Conservation (phyloP, 2,888 invertebrate species). For the Cheilosia soror region DNA sequence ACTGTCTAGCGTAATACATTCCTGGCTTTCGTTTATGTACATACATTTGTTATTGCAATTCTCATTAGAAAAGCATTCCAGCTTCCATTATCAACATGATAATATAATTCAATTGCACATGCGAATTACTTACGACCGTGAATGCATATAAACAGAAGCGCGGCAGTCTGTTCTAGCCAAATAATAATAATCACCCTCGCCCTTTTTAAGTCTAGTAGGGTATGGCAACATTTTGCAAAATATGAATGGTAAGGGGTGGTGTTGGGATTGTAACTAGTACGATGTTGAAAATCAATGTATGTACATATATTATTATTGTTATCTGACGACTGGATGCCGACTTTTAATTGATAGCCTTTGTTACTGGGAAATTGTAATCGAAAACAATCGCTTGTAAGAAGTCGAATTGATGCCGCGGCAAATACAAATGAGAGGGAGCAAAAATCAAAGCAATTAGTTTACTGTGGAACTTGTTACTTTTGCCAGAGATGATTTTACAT, state of each 20-base stretch:
- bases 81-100: conserved; percentile 28
- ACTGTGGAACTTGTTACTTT: neutral
- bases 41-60: conserved; percentile 2
- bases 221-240: neutral
- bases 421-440: neutral
- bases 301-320: conserved; percentile 7
- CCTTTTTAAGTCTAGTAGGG: neutral
- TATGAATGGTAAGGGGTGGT: neutral
- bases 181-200: neutral
- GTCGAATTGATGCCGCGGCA: neutral
- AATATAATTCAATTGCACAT: conserved; percentile 23
- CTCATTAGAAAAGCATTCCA: conserved; percentile 3
- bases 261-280: neutral
- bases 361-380: conserved; percentile 16
- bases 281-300: conserved; percentile 15
- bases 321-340: conserved; percentile 20
- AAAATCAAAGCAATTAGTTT: conserved; percentile 19
- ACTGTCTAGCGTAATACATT: neutral
- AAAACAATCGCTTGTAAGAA: neutral
- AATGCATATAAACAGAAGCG: neutral
- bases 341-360: conserved; percentile 37
- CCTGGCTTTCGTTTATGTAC: neutral
- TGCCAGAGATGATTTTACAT: too few relatives aligned
- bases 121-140: conserved; percentile 6
- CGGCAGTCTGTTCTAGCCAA: neutral